Evolutionary conservation across 1,140 invertebrate species (phyloP).

Genomic region (Drosophila auraria): DNA sequence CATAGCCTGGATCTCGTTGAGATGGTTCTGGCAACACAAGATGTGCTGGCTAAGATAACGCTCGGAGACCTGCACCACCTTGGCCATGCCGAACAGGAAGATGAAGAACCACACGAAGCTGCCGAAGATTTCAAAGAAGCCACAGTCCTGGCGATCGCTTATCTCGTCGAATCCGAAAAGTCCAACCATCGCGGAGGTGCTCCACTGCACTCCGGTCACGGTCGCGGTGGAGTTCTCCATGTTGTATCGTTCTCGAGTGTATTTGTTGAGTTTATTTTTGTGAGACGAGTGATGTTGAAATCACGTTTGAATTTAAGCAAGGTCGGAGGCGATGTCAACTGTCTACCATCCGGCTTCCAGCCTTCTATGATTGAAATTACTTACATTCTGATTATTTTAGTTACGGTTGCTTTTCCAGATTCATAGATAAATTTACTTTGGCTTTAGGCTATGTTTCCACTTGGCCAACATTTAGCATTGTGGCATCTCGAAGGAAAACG

Average conservation of each 20-base stretch:
- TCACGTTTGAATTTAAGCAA: neutral
- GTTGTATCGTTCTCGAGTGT: neutral
- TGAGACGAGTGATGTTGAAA: neutral
- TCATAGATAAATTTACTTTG: no score
- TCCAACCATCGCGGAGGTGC: neutral
- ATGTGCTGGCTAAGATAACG: constrained; percentile 51
- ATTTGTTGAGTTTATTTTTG: neutral
- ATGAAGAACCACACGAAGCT: constrained; percentile 58
- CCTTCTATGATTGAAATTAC: neutral
- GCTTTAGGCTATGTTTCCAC: no score
- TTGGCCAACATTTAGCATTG: no score
- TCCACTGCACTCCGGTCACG: constrained; percentile 18
- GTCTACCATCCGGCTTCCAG: neutral
- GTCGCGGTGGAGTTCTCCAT: constrained; percentile 24
- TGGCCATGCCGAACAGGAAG: constrained; percentile 46
- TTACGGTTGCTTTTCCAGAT: no score
- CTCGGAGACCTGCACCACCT: constrained; percentile 53
- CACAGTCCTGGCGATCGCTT: neutral
- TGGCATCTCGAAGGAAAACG: no score
- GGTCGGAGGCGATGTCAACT: constrained; percentile 1
- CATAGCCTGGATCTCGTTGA: constrained; percentile 27
- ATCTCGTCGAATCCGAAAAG: neutral
- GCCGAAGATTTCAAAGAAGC: constrained; percentile 36
- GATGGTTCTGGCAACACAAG: constrained; percentile 5
- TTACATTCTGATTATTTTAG: no score